Evolutionary conservation across 2,113 vertebrate genomes (phyloP).

Genomic region (Zootoca vivipara): DNA sequence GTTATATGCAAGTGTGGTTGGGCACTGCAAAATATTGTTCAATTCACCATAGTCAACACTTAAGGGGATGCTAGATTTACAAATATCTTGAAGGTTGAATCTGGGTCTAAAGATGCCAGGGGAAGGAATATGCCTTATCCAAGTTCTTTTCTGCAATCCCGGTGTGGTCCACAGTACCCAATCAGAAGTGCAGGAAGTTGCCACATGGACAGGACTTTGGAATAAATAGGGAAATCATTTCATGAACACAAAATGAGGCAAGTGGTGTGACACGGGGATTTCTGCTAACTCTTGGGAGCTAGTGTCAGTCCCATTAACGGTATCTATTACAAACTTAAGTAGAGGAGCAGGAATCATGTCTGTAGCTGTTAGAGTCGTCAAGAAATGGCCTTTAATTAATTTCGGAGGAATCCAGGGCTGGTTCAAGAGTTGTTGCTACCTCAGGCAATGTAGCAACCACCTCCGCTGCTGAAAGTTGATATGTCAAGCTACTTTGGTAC

Average conservation of each 20-base stretch:
- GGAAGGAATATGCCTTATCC: neutral
- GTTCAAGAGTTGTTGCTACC: too few species aligned
- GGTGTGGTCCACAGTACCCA: neutral
- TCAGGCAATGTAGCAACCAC: too few species aligned
- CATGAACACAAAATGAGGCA: neutral
- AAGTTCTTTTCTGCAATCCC: neutral
- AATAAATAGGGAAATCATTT: neutral
- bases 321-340: neutral
- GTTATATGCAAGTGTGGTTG: neutral
- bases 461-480: too few species aligned
- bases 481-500: too few species aligned
- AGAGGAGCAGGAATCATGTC: neutral
- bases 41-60: neutral
- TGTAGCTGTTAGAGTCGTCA: neutral
- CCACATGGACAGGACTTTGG: neutral
- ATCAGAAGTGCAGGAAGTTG: neutral
- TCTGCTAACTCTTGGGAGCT: neutral
- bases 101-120: neutral
- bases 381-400: neutral
- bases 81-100: neutral
- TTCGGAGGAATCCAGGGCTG: neutral
- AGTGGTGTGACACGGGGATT: neutral
- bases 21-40: neutral
- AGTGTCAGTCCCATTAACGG: neutral
- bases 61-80: slow-evolving; percentile 2